Evolutionary conservation across 2,113 vertebrate genomes (phyloP), one percentile per base, ranked within the genome.

Genomic region (Clupea harengus): DNA sequence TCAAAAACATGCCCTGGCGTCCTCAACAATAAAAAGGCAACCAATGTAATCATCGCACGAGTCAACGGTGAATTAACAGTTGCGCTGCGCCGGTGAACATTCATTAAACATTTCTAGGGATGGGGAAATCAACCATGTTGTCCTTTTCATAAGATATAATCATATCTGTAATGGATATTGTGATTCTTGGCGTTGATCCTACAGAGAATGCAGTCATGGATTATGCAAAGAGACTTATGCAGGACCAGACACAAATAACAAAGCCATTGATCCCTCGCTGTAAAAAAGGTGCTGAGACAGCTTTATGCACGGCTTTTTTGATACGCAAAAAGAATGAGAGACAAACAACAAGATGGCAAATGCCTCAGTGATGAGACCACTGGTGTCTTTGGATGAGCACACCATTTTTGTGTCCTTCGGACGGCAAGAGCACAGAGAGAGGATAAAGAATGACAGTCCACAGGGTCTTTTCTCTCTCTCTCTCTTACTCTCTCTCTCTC

Each of bases 361-460:
- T 85, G 86, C 83, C 49, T 72, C 67, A 91, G 88, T 92, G 91
- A 93, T 92, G 88, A 92, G 90, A 86, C 45, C 81, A 72, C 83
- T 4, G 44, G 50, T 90, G 90, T 91, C 72, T 78, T 88, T 84
- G 88, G 60, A 93, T 91, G 87, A 91, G 83, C 86, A 87, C 81
- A 85, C 82, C 86, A 81, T 91, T 90, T 92, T 86, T 84, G 47
- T 89, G 39, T 39, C 39, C 39, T 39, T 39, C 39, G 39, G 39
- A 39, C 39, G 39, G 39, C 39, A 39, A 39, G 39, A 39, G 39
- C 39, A 39, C 39, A 39, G 39, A 39, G 39, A 39, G 39, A 39
- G 39, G 39, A 39, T 39, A 39, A 39, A 39, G 39, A 39, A 2
- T 39, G 39, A 39, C 64, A 67, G 86, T 91, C 88, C 90, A 91